A percentile compares a stretch with the other conserved stretches of the same genome.
These are phyloP conservation scores for Mola mola DNA, from an alignment of 2,113 vertebrate species.

Conservation along the genomic window DNA sequence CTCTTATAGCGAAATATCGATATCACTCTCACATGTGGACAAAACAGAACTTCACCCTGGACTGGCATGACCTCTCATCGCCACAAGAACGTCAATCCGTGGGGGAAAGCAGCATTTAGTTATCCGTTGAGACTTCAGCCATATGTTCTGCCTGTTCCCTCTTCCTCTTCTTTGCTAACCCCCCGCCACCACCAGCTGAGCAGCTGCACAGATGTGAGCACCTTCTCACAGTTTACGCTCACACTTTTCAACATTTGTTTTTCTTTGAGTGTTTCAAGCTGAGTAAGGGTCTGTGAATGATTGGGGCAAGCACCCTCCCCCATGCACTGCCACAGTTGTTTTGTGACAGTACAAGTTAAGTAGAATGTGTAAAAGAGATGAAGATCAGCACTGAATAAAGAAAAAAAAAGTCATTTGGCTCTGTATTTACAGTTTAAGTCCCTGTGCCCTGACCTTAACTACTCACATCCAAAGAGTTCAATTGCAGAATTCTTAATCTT, in stretches of 20 bases:
- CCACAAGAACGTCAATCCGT: conserved; percentile 60
- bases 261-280: conserved; percentile 51
- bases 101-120: conserved; percentile 39
- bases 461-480: conserved; percentile 69
- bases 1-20: conserved; percentile 1
- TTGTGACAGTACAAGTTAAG: conserved; percentile 27
- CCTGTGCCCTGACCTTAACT: conserved; percentile 44
- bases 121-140: conserved; percentile 45
- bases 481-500: conserved; percentile 77
- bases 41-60: conserved; percentile 19
- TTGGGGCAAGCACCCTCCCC: conserved; percentile 17
- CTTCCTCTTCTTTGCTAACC: conserved; percentile 18
- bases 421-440: conserved; percentile 54
- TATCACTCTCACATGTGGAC: conserved; percentile 20
- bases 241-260: conserved; percentile 51
- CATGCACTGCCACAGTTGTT: conserved; percentile 1
- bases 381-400: conserved; percentile 26
- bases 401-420: conserved; percentile 22
- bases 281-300: conserved; percentile 56
- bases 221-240: conserved; percentile 68
- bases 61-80: conserved; percentile 52
- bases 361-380: conserved; percentile 57
- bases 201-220: conserved; percentile 61
- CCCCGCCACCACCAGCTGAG: conserved; percentile 30
- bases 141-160: conserved; percentile 60